Percentiles rank a stretch among this genome's conserved stretches.
These are phyloP conservation scores for Hippopotamyrus pictus DNA, from an alignment of 2,797 vertebrate species.

Conservation along the genomic window DNA sequence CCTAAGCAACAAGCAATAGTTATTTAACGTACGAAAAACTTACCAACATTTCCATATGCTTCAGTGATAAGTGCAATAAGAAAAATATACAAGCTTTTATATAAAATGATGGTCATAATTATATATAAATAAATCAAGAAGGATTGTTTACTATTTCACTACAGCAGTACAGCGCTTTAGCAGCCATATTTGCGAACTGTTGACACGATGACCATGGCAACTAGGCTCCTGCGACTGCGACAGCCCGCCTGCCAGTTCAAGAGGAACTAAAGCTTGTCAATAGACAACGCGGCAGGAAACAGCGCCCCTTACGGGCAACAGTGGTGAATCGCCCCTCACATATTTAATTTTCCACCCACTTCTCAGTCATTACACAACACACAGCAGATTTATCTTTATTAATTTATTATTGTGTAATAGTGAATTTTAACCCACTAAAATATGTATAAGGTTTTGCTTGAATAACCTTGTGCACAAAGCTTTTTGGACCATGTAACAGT, in stretches of 20 bases:
- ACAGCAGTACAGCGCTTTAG: background rate
- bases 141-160: background rate
- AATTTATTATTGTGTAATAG: background rate
- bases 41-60: slow-evolving; percentile 48
- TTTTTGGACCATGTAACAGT: background rate
- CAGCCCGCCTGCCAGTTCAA: background rate
- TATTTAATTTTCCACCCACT: background rate
- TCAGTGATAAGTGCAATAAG: slow-evolving; percentile 29
- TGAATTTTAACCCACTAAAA: background rate
- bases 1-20: background rate
- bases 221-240: slow-evolving; percentile 5
- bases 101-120: slow-evolving; percentile 40
- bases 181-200: slow-evolving; percentile 46
- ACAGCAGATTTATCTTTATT: background rate
- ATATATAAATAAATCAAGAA: background rate
- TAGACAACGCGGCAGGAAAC: background rate
- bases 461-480: background rate
- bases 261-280: background rate
- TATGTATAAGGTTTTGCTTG: background rate
- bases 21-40: slow-evolving; percentile 25
- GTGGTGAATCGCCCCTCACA: background rate
- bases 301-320: background rate
- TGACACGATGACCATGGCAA: slow-evolving; percentile 46
- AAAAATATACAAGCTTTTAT: slow-evolving; percentile 20
- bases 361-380: background rate